Evolutionary conservation across 2,113 vertebrate species (phyloP).

Genomic region (Chaetops frenatus): DNA sequence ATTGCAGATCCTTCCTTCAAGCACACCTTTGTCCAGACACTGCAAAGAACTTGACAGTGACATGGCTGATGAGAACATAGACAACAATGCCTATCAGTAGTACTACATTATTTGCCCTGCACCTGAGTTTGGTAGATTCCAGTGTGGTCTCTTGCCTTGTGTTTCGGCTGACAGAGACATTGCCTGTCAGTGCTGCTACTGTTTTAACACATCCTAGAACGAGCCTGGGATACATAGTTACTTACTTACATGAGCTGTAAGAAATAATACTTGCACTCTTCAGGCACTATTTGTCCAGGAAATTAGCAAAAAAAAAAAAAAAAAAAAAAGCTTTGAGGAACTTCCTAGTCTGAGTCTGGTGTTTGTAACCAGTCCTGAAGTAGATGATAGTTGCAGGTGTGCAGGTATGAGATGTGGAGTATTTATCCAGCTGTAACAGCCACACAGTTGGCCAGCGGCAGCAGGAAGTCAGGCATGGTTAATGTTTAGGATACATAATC

Average conservation of each 20-base stretch:
- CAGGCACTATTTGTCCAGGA: neutral
- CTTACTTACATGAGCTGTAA: neutral
- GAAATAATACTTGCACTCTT: neutral
- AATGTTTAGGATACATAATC: neutral
- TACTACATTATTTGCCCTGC: neutral
- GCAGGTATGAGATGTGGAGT: neutral
- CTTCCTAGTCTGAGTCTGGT: neutral
- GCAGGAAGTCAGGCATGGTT: constrained; percentile 6
- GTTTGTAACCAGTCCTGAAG: neutral
- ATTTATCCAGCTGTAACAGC: constrained; percentile 27
- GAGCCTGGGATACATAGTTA: neutral
- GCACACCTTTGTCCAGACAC: neutral
- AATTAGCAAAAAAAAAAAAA: no score
- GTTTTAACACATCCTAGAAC: neutral
- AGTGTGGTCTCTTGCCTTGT: neutral
- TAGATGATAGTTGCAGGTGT: neutral
- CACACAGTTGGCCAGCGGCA: neutral
- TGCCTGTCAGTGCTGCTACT: neutral
- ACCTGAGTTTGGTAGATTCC: neutral
- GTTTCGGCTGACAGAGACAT: neutral
- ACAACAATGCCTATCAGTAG: neutral
- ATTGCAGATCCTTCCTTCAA: neutral
- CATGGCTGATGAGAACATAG: neutral
- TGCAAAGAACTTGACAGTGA: neutral
- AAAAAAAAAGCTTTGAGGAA: neutral